A percentile compares a stretch with the other conserved stretches of the same genome.
Conservation (phyloP, 2,888 invertebrate genomes). For the Mongoloraphidia duomilia region DNA sequence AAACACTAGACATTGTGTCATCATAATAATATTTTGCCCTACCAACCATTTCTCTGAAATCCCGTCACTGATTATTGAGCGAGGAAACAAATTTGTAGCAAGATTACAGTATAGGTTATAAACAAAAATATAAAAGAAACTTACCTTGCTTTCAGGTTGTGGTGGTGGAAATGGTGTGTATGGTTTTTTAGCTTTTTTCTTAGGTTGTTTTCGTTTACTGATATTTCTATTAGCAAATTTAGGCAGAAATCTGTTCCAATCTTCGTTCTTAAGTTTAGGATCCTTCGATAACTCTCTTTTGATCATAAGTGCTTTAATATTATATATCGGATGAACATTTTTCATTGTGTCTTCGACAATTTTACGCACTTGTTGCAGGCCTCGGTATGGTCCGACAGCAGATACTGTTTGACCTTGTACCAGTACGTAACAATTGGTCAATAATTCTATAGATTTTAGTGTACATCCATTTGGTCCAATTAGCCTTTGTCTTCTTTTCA, state of each 20-base stretch:
- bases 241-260: slow-evolving; percentile 94
- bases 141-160: slow-evolving; percentile 75
- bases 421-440: slow-evolving; percentile 91
- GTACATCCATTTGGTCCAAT: slow-evolving; percentile 98
- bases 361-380: slow-evolving; percentile 69
- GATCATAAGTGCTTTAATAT: slow-evolving; percentile 94
- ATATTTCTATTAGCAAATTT: slow-evolving; percentile 82
- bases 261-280: slow-evolving; percentile 78
- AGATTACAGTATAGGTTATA: too few relatives aligned
- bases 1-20: too few relatives aligned
- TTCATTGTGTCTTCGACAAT: slow-evolving; percentile 96
- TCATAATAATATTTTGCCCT: too few relatives aligned
- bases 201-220: slow-evolving; percentile 75
- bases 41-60: too few relatives aligned
- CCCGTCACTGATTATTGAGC: too few relatives aligned
- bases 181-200: slow-evolving; percentile 77
- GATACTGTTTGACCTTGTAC: slow-evolving; percentile 97
- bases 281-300: slow-evolving; percentile 90
- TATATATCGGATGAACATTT: slow-evolving; percentile 97
- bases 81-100: too few relatives aligned
- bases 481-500: slow-evolving; percentile 83
- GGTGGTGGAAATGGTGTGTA: slow-evolving; percentile 98
- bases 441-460: slow-evolving; percentile 86
- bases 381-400: slow-evolving; percentile 90
- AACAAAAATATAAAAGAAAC: background rate